Evolutionary conservation across 2,113 vertebrate species (phyloP).

Genomic region (Stictonetta naevosa): DNA sequence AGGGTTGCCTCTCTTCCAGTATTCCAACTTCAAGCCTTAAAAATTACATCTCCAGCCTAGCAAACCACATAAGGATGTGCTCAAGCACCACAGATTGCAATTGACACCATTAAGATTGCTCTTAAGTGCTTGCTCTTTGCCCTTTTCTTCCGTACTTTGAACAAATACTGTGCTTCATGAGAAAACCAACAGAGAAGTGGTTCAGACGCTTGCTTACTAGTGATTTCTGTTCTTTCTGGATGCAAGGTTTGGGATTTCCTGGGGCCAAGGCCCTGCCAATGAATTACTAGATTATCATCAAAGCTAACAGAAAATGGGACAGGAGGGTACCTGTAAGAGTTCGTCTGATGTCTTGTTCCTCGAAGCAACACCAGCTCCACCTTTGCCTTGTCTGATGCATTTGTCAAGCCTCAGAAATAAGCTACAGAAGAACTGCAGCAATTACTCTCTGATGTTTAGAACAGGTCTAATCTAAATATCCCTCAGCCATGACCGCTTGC

Average conservation of each 20-base stretch:
- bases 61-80: not conserved
- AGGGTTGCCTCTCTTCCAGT: not conserved
- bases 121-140: not conserved
- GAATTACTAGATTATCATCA: not conserved
- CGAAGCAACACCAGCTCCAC: not conserved
- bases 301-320: not conserved
- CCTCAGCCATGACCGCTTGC: not conserved
- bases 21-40: not conserved
- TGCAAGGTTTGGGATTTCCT: not conserved
- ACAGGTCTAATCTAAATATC: not conserved
- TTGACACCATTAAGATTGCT: not conserved
- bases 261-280: not conserved
- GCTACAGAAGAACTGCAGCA: not conserved
- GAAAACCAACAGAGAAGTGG: not conserved
- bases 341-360: not conserved
- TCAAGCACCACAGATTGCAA: not conserved
- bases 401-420: not conserved
- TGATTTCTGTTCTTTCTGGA: not conserved
- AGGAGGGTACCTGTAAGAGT: not conserved
- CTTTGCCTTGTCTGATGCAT: rapidly evolving
- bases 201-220: not conserved
- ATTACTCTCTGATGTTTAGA: not conserved
- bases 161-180: not conserved
- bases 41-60: not conserved
- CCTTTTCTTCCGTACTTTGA: not conserved